Evolutionary conservation across 2,888 invertebrate genomes (phyloP).

Genomic region (Callimorpha dominula): DNA sequence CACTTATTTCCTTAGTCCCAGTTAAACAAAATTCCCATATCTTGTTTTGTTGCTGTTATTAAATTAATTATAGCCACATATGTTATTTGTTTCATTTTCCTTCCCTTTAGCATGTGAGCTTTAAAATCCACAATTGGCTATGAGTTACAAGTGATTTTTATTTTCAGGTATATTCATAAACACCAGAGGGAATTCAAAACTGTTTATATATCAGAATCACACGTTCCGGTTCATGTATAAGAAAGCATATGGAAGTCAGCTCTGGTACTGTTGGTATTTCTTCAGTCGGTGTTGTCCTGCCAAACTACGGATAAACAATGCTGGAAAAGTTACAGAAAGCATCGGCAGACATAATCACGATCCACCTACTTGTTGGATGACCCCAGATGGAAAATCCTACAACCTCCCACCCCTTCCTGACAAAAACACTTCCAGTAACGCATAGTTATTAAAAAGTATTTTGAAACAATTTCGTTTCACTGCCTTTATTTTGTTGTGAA

Average conservation of each 20-base stretch:
- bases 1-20: constrained; percentile 5
- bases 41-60: constrained; percentile 26
- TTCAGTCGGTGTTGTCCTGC: constrained; percentile 83
- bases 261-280: constrained; percentile 85
- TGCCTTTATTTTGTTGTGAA: constrained; percentile 52
- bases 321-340: constrained; percentile 79
- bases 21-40: not conserved
- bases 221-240: constrained; percentile 85
- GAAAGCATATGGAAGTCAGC: constrained; percentile 83
- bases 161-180: constrained; percentile 84
- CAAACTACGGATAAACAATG: constrained; percentile 79
- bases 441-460: constrained; percentile 60
- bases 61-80: constrained; percentile 20
- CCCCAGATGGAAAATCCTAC: constrained; percentile 82
- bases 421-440: constrained; percentile 59
- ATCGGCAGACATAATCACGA: constrained; percentile 83
- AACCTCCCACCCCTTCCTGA: constrained; percentile 77
- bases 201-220: constrained; percentile 83
- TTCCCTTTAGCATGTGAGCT: constrained; percentile 42
- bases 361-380: constrained; percentile 84
- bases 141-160: constrained; percentile 41
- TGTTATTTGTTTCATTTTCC: constrained; percentile 60
- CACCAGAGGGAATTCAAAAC: constrained; percentile 82
- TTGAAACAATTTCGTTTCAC: constrained; percentile 45
- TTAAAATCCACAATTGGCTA: constrained; percentile 31